These are phyloP conservation scores for Biston stratarius DNA, from an alignment of 2,888 invertebrate species.

Conservation along the genomic window DNA sequence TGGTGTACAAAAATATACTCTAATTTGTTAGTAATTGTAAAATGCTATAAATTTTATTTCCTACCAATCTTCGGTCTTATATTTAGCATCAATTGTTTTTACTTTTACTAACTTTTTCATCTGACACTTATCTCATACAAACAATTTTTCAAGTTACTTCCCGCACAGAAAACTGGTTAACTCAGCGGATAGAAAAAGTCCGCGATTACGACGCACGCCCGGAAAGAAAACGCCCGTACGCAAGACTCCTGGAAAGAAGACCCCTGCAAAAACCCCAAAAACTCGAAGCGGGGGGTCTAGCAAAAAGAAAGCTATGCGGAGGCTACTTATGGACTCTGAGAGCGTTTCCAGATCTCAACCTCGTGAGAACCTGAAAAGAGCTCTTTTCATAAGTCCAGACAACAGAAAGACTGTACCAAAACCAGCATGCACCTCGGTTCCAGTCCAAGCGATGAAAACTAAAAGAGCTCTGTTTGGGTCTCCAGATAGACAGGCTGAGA, in stretches of 20 bases:
- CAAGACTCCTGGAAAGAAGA: slow-evolving; percentile 83
- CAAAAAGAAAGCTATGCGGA: slow-evolving; percentile 85
- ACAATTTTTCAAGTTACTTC: slow-evolving; percentile 75
- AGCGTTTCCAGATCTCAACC: slow-evolving; percentile 68
- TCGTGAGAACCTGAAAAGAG: slow-evolving; percentile 88
- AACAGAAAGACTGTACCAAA: slow-evolving; percentile 66
- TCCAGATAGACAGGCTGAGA: slow-evolving; percentile 75
- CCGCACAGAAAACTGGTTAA: slow-evolving; percentile 81
- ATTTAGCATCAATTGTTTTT: background rate
- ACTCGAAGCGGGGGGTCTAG: slow-evolving; percentile 87
- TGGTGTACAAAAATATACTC: too few relatives aligned
- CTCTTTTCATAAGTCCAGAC: slow-evolving; percentile 91
- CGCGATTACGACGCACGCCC: slow-evolving; percentile 81
- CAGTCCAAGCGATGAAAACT: slow-evolving; percentile 84
- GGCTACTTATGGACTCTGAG: slow-evolving; percentile 77
- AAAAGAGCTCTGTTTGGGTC: slow-evolving; percentile 89
- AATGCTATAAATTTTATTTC: too few relatives aligned
- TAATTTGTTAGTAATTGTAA: background rate
- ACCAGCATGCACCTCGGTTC: slow-evolving; percentile 71
- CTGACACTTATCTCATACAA: slow-evolving; percentile 53
- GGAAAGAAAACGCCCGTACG: slow-evolving; percentile 75
- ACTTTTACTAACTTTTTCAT: background rate
- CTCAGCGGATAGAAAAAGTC: slow-evolving; percentile 77
- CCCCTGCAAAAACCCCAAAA: slow-evolving; percentile 85
- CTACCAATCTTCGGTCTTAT: too few relatives aligned